Base-by-base conservation (phyloP, 2,888 invertebrate genomes). In the Diploptera punctata region DNA sequence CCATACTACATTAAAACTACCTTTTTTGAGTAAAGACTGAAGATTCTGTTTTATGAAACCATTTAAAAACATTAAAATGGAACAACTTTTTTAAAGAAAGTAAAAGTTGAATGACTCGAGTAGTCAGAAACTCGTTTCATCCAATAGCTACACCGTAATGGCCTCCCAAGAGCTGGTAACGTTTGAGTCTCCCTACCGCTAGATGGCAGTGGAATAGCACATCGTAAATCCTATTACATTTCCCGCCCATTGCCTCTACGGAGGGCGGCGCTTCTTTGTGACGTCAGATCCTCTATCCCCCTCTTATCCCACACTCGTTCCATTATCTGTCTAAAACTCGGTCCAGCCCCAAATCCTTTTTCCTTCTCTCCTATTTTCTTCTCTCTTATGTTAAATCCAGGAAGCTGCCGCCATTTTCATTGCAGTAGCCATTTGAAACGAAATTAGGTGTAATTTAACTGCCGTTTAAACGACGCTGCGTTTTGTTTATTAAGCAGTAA, bases 201-300 rank as follows among this genome's bases (percentile, higher is more conserved):
- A 77, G 73, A 76, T 77, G 74, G 74, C 67, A 82, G 81, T 83
- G 83, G 83, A 82, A 83, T 83, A 82, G 83, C 84, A 84, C 84
- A 77, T 83, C 83, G 79, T 84, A 84, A 84, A 76, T 76, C 74
- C 73, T 71, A 61, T 76, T 75, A 72, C 49, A 72, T 75, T 86
- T 86, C 87, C 87, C 87, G 87, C 87, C 87, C 87, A 86, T 85
- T 82, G 83, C 82, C 81, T 82, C 81, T 80, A 79, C 81, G 83
- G 83, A 84, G 87, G n/a, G 87, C 87, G 87, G 86, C 81, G 82
- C 86, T 82, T 81, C 77, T 21, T 57, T 47, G 72, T 72, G 72
- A 72, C 68, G 72, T 72, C 72, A 72, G 60, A 52, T 13, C 18
- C 24, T 33, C 54, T 57, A 19, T 43, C 52, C 67, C 61, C 57